These are phyloP conservation scores for Apodemia duryi DNA, from an alignment of 2,888 invertebrate species.

Conservation along the genomic window DNA sequence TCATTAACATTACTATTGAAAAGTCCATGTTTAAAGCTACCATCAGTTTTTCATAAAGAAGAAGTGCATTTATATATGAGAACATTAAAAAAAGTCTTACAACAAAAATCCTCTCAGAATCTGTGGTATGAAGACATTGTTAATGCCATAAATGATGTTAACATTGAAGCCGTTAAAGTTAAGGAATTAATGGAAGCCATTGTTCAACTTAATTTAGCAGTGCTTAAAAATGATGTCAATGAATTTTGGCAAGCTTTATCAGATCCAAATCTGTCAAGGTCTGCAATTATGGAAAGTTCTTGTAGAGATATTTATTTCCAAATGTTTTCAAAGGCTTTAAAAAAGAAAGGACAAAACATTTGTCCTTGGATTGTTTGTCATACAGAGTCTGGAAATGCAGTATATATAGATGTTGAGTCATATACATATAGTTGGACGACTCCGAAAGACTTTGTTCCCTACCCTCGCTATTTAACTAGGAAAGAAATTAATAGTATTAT, in stretches of 20 bases:
- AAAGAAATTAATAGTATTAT: conserved; percentile 61
- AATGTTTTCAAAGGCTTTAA: conserved; percentile 65
- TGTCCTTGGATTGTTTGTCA: conserved; percentile 76
- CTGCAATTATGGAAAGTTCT: conserved; percentile 49
- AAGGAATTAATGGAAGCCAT: conserved; percentile 66
- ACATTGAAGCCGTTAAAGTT: conserved; percentile 68
- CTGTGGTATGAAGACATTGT: conserved; percentile 81
- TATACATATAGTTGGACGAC: conserved; percentile 71
- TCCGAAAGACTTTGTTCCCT: conserved; percentile 71
- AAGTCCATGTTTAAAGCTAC: conserved; percentile 64
- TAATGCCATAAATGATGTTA: conserved; percentile 64
- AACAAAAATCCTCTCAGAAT: conserved; percentile 76
- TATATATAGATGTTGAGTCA: conserved; percentile 75
- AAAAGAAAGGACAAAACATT: conserved; percentile 62
- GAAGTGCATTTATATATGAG: conserved; percentile 76
- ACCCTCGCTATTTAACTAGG: conserved; percentile 66
- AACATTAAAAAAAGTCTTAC: conserved; percentile 68
- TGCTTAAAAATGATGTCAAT: conserved; percentile 58
- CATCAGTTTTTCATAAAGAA: conserved; percentile 58
- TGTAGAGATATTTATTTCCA: conserved; percentile 68
- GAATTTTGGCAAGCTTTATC: conserved; percentile 60
- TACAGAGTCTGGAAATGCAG: conserved; percentile 69
- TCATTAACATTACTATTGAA: conserved; percentile 69
- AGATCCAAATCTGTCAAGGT: conserved; percentile 45
- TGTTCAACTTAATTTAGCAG: conserved; percentile 61